A percentile compares a stretch with the other conserved stretches of the same genome.
Conservation (phyloP, 2,888 invertebrate genomes). For the Spilarctia lutea region DNA sequence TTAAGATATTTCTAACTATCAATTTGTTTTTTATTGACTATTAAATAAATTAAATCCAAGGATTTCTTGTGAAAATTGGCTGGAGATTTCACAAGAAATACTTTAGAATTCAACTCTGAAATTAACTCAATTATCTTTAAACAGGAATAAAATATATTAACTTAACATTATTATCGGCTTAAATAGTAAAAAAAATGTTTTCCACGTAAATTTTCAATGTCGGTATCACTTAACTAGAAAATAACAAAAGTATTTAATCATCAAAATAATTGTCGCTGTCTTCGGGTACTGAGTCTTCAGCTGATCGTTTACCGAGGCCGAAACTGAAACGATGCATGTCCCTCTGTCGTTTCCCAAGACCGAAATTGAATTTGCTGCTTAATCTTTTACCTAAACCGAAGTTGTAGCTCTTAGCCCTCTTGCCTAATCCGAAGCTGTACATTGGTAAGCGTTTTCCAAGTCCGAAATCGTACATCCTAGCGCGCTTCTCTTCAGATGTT, state of each 20-base stretch:
- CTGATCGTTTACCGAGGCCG: constrained; percentile 85
- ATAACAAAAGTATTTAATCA: constrained; percentile 62
- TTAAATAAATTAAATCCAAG: constrained; percentile 17
- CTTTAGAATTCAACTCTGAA: constrained; percentile 11
- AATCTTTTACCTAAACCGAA: constrained; percentile 87
- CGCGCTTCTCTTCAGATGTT: constrained; percentile 72
- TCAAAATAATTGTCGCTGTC: constrained; percentile 68
- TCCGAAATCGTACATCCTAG: constrained; percentile 78
- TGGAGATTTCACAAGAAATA: constrained; percentile 73
- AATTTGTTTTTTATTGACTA: background rate
- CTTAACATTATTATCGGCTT: background rate
- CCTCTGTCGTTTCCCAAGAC: constrained; percentile 85
- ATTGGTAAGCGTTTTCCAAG: constrained; percentile 78
- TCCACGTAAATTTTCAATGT: constrained; percentile 59
- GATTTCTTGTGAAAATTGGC: constrained; percentile 75
- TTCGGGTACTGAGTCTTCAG: constrained; percentile 63
- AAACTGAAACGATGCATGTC: constrained; percentile 84
- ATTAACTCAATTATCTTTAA: constrained; percentile 1
- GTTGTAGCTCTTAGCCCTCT: constrained; percentile 79
- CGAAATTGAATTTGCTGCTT: constrained; percentile 84
- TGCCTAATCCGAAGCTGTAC: constrained; percentile 84
- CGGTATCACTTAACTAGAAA: constrained; percentile 39
- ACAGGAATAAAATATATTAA: background rate
- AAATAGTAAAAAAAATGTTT: constrained; percentile 14
- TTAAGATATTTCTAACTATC: background rate